phyloP scores from a whole-genome alignment of 1,140 invertebrate genomes.

The Calliopsis andreniformis region DNA sequence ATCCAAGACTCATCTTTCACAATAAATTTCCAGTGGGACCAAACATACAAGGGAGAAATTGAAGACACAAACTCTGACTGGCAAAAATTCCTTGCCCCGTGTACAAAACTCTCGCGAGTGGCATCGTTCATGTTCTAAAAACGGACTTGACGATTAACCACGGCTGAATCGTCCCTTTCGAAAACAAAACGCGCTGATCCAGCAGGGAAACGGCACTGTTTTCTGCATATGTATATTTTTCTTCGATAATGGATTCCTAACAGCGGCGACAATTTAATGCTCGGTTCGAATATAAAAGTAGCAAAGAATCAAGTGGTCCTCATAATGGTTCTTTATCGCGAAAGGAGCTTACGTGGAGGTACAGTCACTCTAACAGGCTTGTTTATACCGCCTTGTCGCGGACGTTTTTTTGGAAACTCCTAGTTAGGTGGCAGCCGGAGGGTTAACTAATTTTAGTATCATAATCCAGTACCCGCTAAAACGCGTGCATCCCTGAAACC shows the following conservation, averaged over 20 bases:
- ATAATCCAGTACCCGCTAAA: constrained; percentile 37
- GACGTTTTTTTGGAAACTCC: constrained; percentile 38
- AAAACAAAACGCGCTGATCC: not conserved
- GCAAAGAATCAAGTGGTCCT: constrained; percentile 35
- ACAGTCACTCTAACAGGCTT: constrained; percentile 29
- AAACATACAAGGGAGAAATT: too few relatives aligned
- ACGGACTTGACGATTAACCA: not conserved
- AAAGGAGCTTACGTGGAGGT: constrained; percentile 41
- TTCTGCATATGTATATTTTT: not conserved
- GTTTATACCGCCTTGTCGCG: constrained; percentile 32
- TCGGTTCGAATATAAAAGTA: constrained; percentile 23
- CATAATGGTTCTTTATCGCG: constrained; percentile 48
- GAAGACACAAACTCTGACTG: too few relatives aligned
- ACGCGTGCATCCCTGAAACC: constrained; percentile 37
- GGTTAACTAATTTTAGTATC: constrained; percentile 46
- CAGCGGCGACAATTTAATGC: constrained; percentile 10
- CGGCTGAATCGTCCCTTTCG: not conserved
- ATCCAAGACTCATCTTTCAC: too few relatives aligned
- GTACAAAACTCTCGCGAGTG: too few relatives aligned
- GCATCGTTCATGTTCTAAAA: not conserved
- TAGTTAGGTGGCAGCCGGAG: constrained; percentile 22
- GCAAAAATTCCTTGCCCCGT: too few relatives aligned
- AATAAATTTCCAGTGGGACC: too few relatives aligned
- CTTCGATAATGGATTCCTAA: constrained; percentile 23
- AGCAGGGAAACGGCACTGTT: not conserved